Evolutionary conservation across 53 echinoderm and acorn worm species (phyloP).

Genomic region (Luidia sarsii): DNA sequence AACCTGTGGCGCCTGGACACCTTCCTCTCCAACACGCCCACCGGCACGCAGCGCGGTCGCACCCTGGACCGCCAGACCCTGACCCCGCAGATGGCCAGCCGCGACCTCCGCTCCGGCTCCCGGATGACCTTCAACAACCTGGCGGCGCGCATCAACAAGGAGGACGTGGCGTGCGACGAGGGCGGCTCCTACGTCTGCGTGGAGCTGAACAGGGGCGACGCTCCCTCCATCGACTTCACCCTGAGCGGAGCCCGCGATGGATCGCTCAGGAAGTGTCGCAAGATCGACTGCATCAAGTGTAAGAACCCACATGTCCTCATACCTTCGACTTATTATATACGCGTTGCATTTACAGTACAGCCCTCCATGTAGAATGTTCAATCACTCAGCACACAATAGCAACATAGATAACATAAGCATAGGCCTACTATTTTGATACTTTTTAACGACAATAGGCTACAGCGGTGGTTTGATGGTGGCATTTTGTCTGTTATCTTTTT

Average conservation of each 20-base stretch:
- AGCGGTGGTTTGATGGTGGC: no score
- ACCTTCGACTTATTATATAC: no score
- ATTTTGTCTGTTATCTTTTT: no score
- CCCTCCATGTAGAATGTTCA: no score
- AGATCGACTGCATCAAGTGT: slow-evolving; percentile 72
- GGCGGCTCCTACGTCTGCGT: slow-evolving; percentile 64
- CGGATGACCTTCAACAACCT: slow-evolving; percentile 74
- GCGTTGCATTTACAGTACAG: no score
- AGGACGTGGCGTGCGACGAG: slow-evolving; percentile 69
- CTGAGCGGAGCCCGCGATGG: slow-evolving; percentile 48
- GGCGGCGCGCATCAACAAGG: slow-evolving; percentile 62
- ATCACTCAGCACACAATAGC: no score
- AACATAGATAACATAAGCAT: no score
- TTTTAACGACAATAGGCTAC: no score
- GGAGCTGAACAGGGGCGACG: slow-evolving; percentile 49
- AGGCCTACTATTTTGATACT: no score
- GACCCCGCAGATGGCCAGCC: slow-evolving; percentile 61
- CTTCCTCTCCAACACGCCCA: slow-evolving; percentile 53
- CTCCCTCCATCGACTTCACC: slow-evolving; percentile 65
- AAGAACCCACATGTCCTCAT: no score
- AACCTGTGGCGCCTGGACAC: slow-evolving; percentile 78
- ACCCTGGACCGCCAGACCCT: slow-evolving; percentile 68
- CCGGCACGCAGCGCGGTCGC: slow-evolving; percentile 55
- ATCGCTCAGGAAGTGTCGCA: slow-evolving; percentile 69
- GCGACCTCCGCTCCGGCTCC: slow-evolving; percentile 58